A percentile compares a stretch with the other conserved stretches of the same genome.
phyloP scores from a whole-genome alignment of 92 coral and sea anemone species.

The Paragorgia papillata region DNA sequence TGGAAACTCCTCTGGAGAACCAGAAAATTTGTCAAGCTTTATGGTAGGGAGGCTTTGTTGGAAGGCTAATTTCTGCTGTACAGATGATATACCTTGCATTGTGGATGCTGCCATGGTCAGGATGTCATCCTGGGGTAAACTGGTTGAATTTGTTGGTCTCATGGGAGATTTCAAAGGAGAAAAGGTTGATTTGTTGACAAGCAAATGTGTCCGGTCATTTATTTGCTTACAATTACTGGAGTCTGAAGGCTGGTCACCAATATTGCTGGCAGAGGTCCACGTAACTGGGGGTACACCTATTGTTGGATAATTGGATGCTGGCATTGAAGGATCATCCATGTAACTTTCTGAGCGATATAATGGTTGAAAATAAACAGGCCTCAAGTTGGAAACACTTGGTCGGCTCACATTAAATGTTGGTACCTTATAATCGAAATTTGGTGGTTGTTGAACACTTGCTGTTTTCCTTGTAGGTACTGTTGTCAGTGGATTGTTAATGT shows the following conservation, averaged over 20 bases:
- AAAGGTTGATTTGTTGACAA: not conserved
- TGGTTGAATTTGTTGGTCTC: not conserved
- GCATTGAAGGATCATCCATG: not conserved
- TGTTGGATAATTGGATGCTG: not conserved
- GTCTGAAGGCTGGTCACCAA: not conserved
- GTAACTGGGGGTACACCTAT: not conserved
- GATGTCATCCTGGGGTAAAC: constrained; percentile 5
- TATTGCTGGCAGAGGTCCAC: not conserved
- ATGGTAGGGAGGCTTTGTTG: constrained; percentile 53
- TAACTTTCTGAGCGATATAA: not conserved
- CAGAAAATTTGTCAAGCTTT: constrained; percentile 47
- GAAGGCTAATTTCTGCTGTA: constrained; percentile 39
- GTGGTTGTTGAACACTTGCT: not conserved
- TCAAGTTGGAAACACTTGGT: not conserved
- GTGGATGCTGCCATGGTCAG: constrained; percentile 15
- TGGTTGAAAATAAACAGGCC: not conserved
- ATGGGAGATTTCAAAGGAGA: not conserved
- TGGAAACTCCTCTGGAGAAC: constrained; percentile 47
- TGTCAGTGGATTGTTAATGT: not conserved
- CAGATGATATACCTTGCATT: constrained; percentile 13
- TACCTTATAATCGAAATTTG: not conserved
- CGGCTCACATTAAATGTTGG: not conserved
- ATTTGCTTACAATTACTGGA: not conserved
- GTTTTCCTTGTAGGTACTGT: not conserved
- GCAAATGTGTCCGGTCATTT: not conserved